phyloP scores from a whole-genome alignment of 2,113 vertebrate genomes.

The Cyanistes caeruleus region DNA sequence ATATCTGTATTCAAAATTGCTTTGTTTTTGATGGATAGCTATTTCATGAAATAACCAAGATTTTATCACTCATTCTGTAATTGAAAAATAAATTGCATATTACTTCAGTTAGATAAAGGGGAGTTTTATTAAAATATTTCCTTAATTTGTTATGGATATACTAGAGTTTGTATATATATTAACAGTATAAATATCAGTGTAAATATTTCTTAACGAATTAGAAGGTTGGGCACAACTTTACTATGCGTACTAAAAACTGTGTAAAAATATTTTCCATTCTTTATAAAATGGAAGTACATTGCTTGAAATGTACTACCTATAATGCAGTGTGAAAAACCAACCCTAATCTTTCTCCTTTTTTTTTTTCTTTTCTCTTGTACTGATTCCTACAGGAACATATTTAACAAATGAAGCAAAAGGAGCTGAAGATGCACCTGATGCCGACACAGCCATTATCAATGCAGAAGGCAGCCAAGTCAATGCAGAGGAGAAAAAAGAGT shows the following conservation, averaged over 20 bases:
- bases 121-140: not conserved
- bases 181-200: not conserved
- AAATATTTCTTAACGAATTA: not conserved
- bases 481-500: slow-evolving; percentile 99
- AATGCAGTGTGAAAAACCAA: not conserved
- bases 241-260: not conserved
- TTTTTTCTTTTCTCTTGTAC: slow-evolving; percentile 24
- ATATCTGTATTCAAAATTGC: not conserved
- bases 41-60: not conserved
- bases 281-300: not conserved
- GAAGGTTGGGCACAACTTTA: not conserved
- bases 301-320: slow-evolving; percentile 26
- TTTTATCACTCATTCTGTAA: not conserved
- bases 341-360: slow-evolving; percentile 4
- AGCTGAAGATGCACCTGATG: slow-evolving; percentile 96
- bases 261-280: not conserved
- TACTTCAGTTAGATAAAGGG: not conserved
- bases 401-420: slow-evolving; percentile 99
- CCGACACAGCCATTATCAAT: slow-evolving; percentile 98
- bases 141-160: not conserved
- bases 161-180: not conserved
- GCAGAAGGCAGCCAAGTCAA: slow-evolving; percentile 98
- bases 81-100: not conserved
- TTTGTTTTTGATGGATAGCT: not conserved
- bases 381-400: slow-evolving; percentile 88